A percentile compares a stretch with the other conserved stretches of the same genome.
These are phyloP conservation scores for Bufotes viridis DNA, from an alignment of 2,797 vertebrate species.

Conservation along the genomic window DNA sequence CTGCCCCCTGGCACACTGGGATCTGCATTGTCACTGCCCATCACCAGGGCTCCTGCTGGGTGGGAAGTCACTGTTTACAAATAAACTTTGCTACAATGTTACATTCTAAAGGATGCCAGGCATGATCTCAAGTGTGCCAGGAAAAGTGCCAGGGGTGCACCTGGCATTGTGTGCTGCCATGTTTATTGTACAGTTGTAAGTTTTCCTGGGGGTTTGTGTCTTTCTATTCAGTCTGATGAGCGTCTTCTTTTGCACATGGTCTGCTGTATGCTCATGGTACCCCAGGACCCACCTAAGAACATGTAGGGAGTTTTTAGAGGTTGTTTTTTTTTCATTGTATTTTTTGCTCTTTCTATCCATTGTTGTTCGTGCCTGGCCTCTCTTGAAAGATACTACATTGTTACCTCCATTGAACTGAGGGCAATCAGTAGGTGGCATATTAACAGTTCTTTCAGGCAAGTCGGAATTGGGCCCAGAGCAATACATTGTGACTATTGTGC, in stretches of 20 bases:
- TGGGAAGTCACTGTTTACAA: not conserved
- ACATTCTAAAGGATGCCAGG: not conserved
- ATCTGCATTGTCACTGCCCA: not conserved
- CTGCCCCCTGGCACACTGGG: not conserved
- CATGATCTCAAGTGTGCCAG: not conserved
- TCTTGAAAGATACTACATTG: not conserved
- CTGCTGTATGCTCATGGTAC: not conserved
- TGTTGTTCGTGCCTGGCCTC: not conserved
- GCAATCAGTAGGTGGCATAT: slow-evolving; percentile 42
- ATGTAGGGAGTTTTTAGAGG: not conserved
- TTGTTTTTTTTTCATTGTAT: not conserved
- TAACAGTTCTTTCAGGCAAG: slow-evolving; percentile 30
- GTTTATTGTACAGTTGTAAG: not conserved
- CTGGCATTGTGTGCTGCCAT: not conserved
- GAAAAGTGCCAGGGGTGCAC: not conserved
- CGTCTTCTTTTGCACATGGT: not conserved
- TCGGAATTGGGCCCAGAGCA: slow-evolving; percentile 11
- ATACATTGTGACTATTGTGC: slow-evolving; percentile 22
- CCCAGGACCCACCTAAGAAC: not conserved
- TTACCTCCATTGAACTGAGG: not conserved
- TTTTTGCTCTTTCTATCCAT: not conserved
- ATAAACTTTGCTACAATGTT: slow-evolving; percentile 10
- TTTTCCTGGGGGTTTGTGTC: not conserved
- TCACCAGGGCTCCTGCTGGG: not conserved
- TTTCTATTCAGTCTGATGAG: not conserved